A percentile compares a stretch with the other conserved stretches of the same genome.
Conservation (phyloP, 2,797 vertebrate species). For the Gastrophryne carolinensis region DNA sequence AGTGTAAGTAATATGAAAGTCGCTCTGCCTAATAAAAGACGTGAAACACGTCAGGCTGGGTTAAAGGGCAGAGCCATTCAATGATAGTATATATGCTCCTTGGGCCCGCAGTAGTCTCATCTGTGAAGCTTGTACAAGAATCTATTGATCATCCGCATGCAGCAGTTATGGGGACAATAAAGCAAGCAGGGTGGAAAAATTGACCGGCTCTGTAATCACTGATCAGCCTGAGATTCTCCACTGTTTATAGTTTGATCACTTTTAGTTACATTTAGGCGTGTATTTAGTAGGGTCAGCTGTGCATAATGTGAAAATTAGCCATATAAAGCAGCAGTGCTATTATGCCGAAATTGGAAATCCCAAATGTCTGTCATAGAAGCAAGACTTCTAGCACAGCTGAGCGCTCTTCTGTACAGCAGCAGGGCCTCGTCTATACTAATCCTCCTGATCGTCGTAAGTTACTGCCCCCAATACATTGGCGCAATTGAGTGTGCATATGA, state of each 20-base stretch:
- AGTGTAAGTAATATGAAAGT: conserved; percentile 11
- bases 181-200: neutral
- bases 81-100: neutral
- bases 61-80: neutral
- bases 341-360: too few species aligned
- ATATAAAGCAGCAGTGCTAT: too few species aligned
- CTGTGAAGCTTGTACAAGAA: neutral
- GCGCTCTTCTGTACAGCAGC: too few species aligned
- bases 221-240: neutral
- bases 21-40: conserved; percentile 2
- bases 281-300: neutral
- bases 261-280: neutral
- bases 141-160: neutral
- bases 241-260: neutral
- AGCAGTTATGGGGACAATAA: neutral
- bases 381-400: too few species aligned
- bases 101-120: neutral
- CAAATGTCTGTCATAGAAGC: too few species aligned
- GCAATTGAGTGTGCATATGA: too few species aligned
- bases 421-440: too few species aligned
- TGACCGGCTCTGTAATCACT: neutral
- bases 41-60: neutral
- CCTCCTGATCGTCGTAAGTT: too few species aligned
- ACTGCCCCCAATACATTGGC: too few species aligned
- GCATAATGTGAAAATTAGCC: neutral